These are phyloP conservation scores for Beris morrisii DNA, from an alignment of 2,888 invertebrate genomes.

Conservation along the genomic window DNA sequence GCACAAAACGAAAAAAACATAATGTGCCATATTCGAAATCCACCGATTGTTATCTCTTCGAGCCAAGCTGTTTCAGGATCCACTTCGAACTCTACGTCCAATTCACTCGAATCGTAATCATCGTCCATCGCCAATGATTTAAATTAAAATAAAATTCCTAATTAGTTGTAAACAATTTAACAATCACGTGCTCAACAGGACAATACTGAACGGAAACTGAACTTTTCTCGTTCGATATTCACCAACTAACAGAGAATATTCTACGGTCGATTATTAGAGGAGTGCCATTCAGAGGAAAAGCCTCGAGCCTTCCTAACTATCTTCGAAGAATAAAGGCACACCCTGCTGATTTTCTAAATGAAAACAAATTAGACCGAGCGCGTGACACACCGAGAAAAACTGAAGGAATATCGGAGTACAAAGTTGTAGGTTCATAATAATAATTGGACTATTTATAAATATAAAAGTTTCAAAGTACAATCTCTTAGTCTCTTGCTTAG, in stretches of 20 bases:
- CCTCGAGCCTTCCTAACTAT: neutral
- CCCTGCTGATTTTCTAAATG: conserved; percentile 39
- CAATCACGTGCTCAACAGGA: neutral
- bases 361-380: conserved; percentile 24
- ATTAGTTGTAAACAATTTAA: conserved; percentile 36
- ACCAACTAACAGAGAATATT: neutral
- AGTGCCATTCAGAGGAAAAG: conserved; percentile 35
- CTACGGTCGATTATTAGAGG: conserved; percentile 42
- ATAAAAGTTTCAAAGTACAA: no score
- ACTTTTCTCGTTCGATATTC: neutral
- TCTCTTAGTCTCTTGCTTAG: no score
- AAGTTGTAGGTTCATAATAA: no score
- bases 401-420: conserved; percentile 7
- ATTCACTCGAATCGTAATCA: conserved; percentile 16
- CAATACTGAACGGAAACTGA: neutral
- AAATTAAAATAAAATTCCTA: conserved; percentile 32
- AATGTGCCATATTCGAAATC: conserved; percentile 80
- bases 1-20: conserved; percentile 71
- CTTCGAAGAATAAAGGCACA: conserved; percentile 39
- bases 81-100: conserved; percentile 45
- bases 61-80: conserved; percentile 69
- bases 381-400: conserved; percentile 10
- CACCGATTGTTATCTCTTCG: conserved; percentile 68
- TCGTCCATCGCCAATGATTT: neutral
- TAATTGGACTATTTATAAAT: no score